A percentile compares a stretch with the other conserved stretches of the same genome.
These are phyloP conservation scores for Hesperia comma DNA, from an alignment of 2,888 invertebrate species.

Conservation along the genomic window DNA sequence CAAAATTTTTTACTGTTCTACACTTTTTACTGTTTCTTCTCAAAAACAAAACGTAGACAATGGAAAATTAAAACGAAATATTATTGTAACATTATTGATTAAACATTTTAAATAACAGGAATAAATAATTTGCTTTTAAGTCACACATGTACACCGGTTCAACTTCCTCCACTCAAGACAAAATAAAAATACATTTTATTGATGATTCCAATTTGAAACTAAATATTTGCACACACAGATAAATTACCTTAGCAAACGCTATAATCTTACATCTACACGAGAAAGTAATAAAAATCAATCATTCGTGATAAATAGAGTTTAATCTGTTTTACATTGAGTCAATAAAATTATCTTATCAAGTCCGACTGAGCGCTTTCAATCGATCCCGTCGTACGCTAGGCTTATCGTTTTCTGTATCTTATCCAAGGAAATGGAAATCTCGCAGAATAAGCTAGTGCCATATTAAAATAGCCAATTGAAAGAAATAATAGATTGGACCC, in stretches of 20 bases:
- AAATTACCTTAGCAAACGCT: constrained; percentile 22
- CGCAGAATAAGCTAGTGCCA: constrained; percentile 6
- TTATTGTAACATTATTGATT: no score
- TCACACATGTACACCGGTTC: no score
- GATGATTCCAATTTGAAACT: constrained; percentile 1
- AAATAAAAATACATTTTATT: neutral
- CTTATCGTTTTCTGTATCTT: constrained; percentile 24
- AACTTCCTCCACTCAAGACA: no score
- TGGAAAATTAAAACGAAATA: no score
- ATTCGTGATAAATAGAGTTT: constrained; percentile 31
- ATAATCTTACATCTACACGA: constrained; percentile 27
- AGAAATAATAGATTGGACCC: constrained; percentile 1
- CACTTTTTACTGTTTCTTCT: no score
- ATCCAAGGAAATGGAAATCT: constrained; percentile 15
- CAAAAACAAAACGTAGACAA: no score
- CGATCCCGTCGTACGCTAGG: constrained; percentile 15
- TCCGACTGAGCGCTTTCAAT: constrained; percentile 31
- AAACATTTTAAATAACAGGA: no score
- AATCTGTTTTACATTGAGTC: constrained; percentile 35
- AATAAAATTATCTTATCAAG: constrained; percentile 36
- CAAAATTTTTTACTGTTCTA: no score
- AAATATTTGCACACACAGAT: constrained; percentile 15
- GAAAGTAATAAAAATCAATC: constrained; percentile 37
- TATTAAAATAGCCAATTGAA: neutral
- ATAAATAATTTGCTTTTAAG: no score